Evolutionary conservation across 2,797 vertebrate genomes (phyloP), one percentile per base, ranked within the genome.

Genomic region (Agapornis canus): DNA sequence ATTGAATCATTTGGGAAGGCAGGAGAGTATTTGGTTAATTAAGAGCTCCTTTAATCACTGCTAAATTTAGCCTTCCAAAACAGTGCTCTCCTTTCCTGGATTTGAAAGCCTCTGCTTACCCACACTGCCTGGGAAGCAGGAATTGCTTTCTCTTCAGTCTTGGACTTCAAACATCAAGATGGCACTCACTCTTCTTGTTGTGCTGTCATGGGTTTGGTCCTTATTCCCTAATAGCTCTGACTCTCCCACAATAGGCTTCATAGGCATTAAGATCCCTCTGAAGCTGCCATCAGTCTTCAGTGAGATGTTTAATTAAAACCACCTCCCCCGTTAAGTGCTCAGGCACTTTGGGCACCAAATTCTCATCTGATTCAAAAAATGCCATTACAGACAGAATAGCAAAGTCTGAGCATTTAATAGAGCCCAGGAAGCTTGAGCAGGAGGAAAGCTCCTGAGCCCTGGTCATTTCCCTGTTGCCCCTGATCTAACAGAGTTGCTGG

Each of bases 21-120:
- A 73, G n/a, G 78, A 48, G 79, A 70, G 43, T 94, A 86, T 78
- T 71, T 88, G 89, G 48, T 94, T 94, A 89, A 96, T 96, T 96
- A 86, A 95, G 91, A 92, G 56, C 49, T 93, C 4, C 0, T 77
- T 93, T 91, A 80, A 87, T 89, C 51, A 15, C 42, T 70, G 76
- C 85, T 88, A 94, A 90, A 65, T 86, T 91, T 94, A 94, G 80
- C 79, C n/a, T 51, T 82, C 64, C 71, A 73, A 26, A 90, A 45
- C 35, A 59, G 31, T 6, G 15, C 71, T 87, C 64, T 60, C 76
- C 51, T 86, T 73, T 31, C 48, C n/a, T 3, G 11, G 31, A 14
- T 68, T 18, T 64, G 75, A 70, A 82, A 82, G 37, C 13, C 56
- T 77, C 51, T 45, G 64, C 64, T 39, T 31, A 29, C 60, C 37